Conservation (phyloP, 2,888 invertebrate species). For the Protophormia terraenovae region DNA sequence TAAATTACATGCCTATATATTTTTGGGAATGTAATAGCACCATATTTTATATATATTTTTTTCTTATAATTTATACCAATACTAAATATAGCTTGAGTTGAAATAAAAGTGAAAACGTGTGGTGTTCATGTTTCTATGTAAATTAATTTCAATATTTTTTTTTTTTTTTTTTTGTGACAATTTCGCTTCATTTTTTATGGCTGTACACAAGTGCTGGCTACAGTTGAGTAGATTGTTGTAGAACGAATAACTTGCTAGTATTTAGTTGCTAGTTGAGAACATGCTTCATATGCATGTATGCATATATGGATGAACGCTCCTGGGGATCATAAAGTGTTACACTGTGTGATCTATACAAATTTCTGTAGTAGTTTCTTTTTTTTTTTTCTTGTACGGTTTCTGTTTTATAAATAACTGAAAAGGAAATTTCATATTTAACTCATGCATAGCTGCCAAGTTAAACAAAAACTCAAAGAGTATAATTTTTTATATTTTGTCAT, state of each 20-base stretch:
- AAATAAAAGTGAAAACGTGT: slow-evolving; percentile 39
- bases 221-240: not conserved
- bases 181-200: slow-evolving; percentile 19
- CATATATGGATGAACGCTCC: slow-evolving; percentile 47
- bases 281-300: not conserved
- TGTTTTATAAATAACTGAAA: slow-evolving; percentile 58
- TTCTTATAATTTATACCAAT: slow-evolving; percentile 5
- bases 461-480: slow-evolving; percentile 15
- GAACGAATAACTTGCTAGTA: not conserved
- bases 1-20: not conserved
- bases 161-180: slow-evolving; percentile 14
- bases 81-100: slow-evolving; percentile 27
- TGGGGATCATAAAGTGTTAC: slow-evolving; percentile 61
- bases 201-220: slow-evolving; percentile 8
- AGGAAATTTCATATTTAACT: slow-evolving; percentile 66
- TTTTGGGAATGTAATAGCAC: not conserved
- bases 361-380: not conserved
- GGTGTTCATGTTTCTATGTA: slow-evolving; percentile 29
- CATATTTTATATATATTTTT: too few species aligned
- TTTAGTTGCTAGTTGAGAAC: not conserved
- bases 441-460: slow-evolving; percentile 64
- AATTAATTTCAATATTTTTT: slow-evolving; percentile 35
- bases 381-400: not conserved
- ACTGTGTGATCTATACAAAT: slow-evolving; percentile 58
- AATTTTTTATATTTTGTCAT: not conserved